Evolutionary conservation across 92 coral and sea anemone genomes (phyloP), one percentile per base, ranked within the genome.

Genomic region (Heteractis magnifica): DNA sequence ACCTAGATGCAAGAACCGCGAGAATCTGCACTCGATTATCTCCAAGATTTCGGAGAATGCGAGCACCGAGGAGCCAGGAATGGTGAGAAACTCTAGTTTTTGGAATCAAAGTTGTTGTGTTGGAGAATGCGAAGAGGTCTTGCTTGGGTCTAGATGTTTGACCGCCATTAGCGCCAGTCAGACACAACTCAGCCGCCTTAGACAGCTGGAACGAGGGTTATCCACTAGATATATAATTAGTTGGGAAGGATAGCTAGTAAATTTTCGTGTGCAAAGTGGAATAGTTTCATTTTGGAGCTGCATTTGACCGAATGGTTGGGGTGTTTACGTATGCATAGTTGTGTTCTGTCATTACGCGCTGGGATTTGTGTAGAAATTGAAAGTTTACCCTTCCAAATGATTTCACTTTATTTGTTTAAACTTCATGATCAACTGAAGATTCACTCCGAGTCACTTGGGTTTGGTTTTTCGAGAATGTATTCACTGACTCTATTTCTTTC

Each of bases 1-100:
- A 77, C 85, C 49, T 85, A 89, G 92, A 87, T 91, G 74, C 86
- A 85, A 90, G 94, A 75, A 90, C 92, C 83, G 92, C 90, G 89
- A 91, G 65, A 89, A 91, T 65, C 98, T 93, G 50, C 98, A 93
- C 60, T 89, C 98, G 52, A 93, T 93, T 41, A 93, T 93, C 85
- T 91, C 98, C 81, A 91, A 91, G 87, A 91, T 93, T 52, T 80
- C 94, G 6, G 94, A 87, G 56, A 84, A 81, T 88, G 88, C 88
- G 76, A 78, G 49, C 56, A 85, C 78, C 12, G 88, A 93, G 77
- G 87, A 82, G 86, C 58, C 85, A 81, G n/a, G 70, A 64, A 88
- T 88, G 89, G 89, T 88, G 55, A 81, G 87, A 75, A 44, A 21
- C 50, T 14, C 58, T 49, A 60, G 77, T 68, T 80, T 58, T 77